Conservation (phyloP, 2,888 invertebrate species). For the Morinoia aosen region DNA sequence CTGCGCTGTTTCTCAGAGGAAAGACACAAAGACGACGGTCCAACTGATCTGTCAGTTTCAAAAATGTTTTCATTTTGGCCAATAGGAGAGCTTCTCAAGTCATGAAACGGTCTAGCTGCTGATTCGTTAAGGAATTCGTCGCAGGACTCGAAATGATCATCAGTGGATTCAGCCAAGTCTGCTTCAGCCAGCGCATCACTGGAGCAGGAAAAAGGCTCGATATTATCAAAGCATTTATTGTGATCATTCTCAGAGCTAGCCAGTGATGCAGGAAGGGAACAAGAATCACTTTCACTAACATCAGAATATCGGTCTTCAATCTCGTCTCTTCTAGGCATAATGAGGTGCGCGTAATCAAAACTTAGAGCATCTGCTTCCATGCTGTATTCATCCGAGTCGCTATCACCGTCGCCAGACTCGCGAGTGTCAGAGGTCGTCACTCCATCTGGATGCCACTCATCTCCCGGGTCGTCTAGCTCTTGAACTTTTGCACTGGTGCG, state of each 20-base stretch:
- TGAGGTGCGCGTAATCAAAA: not conserved
- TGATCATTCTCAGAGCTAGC: not conserved
- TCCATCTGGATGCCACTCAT: not conserved
- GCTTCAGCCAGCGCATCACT: not conserved
- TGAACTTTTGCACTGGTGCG: constrained; percentile 30
- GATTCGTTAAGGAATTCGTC: constrained; percentile 1
- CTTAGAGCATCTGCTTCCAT: not conserved
- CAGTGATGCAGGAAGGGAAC: not conserved
- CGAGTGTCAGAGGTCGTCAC: not conserved
- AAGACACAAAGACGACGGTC: not conserved
- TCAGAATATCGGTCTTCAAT: not conserved
- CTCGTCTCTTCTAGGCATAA: not conserved
- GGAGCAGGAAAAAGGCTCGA: constrained; percentile 16
- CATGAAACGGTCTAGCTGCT: no score
- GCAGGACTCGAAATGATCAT: constrained; percentile 28
- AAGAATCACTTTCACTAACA: not conserved
- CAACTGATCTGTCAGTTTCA: constrained; percentile 41
- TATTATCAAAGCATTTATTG: constrained; percentile 15
- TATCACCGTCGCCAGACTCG: constrained; percentile 35
- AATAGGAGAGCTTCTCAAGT: not conserved
- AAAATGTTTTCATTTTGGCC: constrained; percentile 28
- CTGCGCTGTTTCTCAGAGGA: not conserved
- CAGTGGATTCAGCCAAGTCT: not conserved
- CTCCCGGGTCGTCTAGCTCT: not conserved
- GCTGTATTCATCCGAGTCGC: not conserved